Evolutionary conservation across 1,140 invertebrate genomes (phyloP).

Genomic region (Philopotamus ludificatus): DNA sequence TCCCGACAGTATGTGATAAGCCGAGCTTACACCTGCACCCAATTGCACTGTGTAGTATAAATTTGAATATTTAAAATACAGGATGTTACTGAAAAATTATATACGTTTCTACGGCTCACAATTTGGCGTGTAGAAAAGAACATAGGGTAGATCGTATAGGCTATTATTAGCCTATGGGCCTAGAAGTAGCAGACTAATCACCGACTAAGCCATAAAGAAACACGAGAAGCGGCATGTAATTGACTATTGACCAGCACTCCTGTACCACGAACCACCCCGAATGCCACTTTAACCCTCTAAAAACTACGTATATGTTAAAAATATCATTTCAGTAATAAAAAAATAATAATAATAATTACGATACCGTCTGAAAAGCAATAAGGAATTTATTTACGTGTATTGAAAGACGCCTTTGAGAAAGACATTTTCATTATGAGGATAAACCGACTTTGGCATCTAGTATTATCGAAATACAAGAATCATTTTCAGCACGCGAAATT

Average conservation of each 20-base stretch:
- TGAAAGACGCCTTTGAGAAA: too few relatives aligned
- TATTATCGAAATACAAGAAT: neutral
- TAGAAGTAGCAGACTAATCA: slow-evolving; percentile 7
- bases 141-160: neutral
- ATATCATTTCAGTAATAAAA: neutral
- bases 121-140: neutral
- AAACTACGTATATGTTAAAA: too few relatives aligned
- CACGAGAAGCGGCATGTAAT: slow-evolving; percentile 17
- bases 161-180: neutral
- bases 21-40: neutral
- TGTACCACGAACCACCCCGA: neutral
- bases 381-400: too few relatives aligned
- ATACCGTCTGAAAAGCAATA: too few relatives aligned
- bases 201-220: slow-evolving; percentile 15
- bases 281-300: neutral
- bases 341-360: neutral
- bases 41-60: neutral
- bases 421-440: too few relatives aligned
- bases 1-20: neutral
- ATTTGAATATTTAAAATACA: neutral
- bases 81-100: neutral
- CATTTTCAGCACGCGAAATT: neutral
- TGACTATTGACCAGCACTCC: slow-evolving; percentile 7
- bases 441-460: too few relatives aligned
- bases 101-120: neutral